A percentile compares a stretch with the other conserved stretches of the same genome.
Conservation (phyloP, 2,113 vertebrate species). For the Grus americana region DNA sequence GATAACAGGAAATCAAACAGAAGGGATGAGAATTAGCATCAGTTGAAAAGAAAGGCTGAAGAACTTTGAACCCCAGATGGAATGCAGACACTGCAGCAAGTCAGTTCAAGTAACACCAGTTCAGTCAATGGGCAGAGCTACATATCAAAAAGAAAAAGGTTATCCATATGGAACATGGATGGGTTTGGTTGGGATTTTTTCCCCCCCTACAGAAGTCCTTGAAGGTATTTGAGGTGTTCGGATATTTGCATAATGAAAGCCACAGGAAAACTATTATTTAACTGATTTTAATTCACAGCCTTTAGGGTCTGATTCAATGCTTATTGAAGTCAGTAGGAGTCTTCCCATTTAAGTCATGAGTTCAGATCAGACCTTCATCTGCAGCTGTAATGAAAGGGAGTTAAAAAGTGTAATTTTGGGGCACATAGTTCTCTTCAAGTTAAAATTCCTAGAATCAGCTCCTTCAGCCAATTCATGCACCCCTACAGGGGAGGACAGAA, state of each 20-base stretch:
- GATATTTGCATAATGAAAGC: slow-evolving; percentile 34
- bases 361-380: slow-evolving; percentile 1
- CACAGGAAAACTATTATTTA: slow-evolving; percentile 21
- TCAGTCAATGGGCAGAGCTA: background rate
- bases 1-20: background rate
- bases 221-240: background rate
- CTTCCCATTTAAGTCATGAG: slow-evolving; percentile 24
- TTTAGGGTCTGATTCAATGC: slow-evolving; percentile 14
- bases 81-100: background rate
- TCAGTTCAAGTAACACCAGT: background rate
- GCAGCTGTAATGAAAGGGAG: background rate
- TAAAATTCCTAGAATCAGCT: background rate
- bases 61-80: background rate
- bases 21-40: background rate
- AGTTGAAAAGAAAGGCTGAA: background rate
- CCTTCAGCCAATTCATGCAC: background rate
- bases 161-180: background rate
- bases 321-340: slow-evolving; percentile 12
- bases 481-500: background rate
- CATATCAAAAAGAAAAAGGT: background rate
- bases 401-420: background rate
- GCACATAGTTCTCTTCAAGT: background rate
- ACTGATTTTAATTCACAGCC: slow-evolving; percentile 17
- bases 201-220: background rate
- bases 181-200: background rate